Conservation (phyloP, 2,888 invertebrate species). For the Zootermopsis nevadensis region DNA sequence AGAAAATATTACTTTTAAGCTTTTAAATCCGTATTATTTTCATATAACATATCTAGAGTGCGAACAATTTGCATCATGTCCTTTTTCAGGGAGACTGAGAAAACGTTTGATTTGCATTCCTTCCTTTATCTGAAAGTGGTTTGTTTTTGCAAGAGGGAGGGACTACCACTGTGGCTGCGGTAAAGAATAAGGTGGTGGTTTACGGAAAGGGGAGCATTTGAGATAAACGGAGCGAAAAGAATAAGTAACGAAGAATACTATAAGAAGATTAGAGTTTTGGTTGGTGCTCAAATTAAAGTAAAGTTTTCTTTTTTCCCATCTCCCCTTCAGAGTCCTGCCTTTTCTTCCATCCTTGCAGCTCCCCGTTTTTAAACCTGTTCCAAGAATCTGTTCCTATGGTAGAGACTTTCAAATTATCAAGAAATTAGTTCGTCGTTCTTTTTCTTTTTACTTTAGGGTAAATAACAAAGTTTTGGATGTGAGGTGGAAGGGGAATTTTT, state of each 20-base stretch:
- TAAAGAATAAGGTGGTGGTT: slow-evolving; percentile 15
- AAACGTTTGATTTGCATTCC: slow-evolving; percentile 34
- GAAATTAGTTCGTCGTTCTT: slow-evolving; percentile 63
- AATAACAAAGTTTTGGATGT: slow-evolving; percentile 53
- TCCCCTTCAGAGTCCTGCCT: slow-evolving; percentile 47
- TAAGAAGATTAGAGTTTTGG: slow-evolving; percentile 44
- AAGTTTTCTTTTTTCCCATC: slow-evolving; percentile 49
- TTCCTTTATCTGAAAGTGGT: slow-evolving; percentile 35
- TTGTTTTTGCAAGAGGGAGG: slow-evolving; percentile 14
- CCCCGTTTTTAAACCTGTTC: slow-evolving; percentile 46
- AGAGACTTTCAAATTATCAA: slow-evolving; percentile 64
- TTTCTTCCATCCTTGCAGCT: slow-evolving; percentile 54
- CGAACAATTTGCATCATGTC: background rate
- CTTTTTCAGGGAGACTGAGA: background rate
- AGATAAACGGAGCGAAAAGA: slow-evolving; percentile 43
- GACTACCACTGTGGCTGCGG: background rate
- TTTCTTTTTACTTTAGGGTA: background rate
- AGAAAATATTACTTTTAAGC: too few species aligned
- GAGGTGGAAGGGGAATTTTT: slow-evolving; percentile 24
- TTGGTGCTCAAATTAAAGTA: slow-evolving; percentile 50
- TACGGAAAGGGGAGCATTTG: slow-evolving; percentile 20
- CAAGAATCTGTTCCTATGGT: slow-evolving; percentile 52
- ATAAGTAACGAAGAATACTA: slow-evolving; percentile 43
- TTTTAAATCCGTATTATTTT: slow-evolving; percentile 3
- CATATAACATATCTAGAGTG: background rate